A percentile compares a stretch with the other conserved stretches of the same genome.
phyloP scores from a whole-genome alignment of 2,888 invertebrate genomes.

The Ethmia dodecea region DNA sequence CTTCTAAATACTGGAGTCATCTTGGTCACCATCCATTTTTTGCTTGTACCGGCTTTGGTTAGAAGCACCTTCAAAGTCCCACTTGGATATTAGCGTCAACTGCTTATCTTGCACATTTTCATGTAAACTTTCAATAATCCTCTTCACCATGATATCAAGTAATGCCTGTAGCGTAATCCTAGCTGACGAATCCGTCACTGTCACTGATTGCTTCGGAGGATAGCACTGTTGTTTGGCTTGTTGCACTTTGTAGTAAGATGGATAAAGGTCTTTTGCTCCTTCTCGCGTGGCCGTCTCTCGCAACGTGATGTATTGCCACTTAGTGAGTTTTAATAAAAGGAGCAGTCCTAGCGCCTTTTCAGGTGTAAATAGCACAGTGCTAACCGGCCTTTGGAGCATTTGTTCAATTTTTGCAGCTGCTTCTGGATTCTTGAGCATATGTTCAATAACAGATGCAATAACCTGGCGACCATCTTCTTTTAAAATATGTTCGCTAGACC shows the following conservation, averaged over 20 bases:
- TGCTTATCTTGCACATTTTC: slow-evolving; percentile 6
- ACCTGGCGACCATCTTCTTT: no score
- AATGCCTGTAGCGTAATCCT: slow-evolving; percentile 12
- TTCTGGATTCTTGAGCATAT: no score
- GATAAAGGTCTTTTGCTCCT: slow-evolving; percentile 10
- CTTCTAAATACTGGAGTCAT: slow-evolving; percentile 10
- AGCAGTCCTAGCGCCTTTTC: no score
- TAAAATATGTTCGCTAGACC: no score
- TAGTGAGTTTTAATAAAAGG: no score
- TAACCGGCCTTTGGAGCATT: no score
- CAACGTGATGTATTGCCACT: no score
- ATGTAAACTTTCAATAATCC: background rate
- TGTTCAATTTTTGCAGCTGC: no score
- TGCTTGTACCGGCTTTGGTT: slow-evolving; percentile 4
- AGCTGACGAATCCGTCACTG: slow-evolving; percentile 15
- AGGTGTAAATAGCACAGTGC: no score
- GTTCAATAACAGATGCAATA: no score
- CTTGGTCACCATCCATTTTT: slow-evolving; percentile 3
- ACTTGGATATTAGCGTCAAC: slow-evolving; percentile 11
- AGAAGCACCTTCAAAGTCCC: background rate
- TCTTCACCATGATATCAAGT: slow-evolving; percentile 12
- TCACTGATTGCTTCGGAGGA: slow-evolving; percentile 10
- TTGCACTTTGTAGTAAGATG: slow-evolving; percentile 10
- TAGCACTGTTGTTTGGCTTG: slow-evolving; percentile 11
- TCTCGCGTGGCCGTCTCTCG: slow-evolving; percentile 12